phyloP scores from a whole-genome alignment of 2,888 invertebrate species.

The Lepas anatifera region DNA sequence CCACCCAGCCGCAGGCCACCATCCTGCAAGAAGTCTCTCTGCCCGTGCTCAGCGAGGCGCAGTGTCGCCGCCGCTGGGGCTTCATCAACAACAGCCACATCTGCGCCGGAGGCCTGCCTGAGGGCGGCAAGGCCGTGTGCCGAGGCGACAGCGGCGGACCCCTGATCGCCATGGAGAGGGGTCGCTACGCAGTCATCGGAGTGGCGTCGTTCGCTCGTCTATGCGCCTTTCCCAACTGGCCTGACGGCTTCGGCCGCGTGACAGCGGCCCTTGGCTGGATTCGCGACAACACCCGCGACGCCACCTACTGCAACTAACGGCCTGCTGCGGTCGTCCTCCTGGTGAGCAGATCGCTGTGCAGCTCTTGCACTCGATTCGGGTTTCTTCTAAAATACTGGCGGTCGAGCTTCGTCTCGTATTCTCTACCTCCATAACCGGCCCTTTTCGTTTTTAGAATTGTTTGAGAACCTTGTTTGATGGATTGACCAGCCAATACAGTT shows the following conservation, averaged over 20 bases:
- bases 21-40: neutral
- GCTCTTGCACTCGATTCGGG: too few relatives aligned
- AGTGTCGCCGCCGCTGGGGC: neutral
- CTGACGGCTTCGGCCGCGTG: neutral
- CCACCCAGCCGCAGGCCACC: neutral
- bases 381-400: too few relatives aligned
- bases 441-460: too few relatives aligned
- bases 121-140: conserved; percentile 5
- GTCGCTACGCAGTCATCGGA: neutral
- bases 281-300: neutral
- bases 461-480: too few relatives aligned
- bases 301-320: neutral
- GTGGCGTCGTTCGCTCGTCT: neutral
- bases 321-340: too few relatives aligned
- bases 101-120: neutral
- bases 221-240: neutral
- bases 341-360: too few relatives aligned
- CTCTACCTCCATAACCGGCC: too few relatives aligned
- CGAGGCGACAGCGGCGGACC: conserved; percentile 7
- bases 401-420: too few relatives aligned
- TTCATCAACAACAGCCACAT: neutral
- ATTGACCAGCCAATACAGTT: too few relatives aligned
- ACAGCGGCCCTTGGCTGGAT: conserved; percentile 1
- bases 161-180: conserved; percentile 7
- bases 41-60: neutral